Evolutionary conservation across 2,113 vertebrate species (phyloP).

Genomic region (Bolborhynchus lineola): DNA sequence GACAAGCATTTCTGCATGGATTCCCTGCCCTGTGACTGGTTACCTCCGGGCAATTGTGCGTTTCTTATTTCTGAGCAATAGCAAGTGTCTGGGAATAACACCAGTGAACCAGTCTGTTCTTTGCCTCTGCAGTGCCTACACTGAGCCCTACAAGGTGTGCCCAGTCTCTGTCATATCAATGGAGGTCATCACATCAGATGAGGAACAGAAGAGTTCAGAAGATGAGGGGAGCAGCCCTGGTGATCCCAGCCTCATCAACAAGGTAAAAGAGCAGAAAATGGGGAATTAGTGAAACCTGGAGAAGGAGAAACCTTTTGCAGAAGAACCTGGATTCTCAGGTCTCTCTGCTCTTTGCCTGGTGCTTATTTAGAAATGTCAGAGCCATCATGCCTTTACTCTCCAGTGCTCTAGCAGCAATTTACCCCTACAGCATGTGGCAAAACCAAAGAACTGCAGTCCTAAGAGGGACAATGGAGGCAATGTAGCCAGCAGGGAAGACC

Average conservation of each 20-base stretch:
- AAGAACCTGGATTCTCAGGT: background rate
- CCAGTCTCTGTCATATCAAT: conserved; percentile 69
- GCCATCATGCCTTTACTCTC: background rate
- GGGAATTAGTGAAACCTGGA: background rate
- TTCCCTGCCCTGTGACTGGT: background rate
- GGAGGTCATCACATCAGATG: conserved; percentile 75
- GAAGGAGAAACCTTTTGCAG: background rate
- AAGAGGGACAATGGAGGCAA: background rate
- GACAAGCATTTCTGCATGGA: background rate
- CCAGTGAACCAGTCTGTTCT: background rate
- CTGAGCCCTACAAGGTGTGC: conserved; percentile 90
- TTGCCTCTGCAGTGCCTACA: conserved; percentile 85
- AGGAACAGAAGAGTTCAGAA: conserved; percentile 91
- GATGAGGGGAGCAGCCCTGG: conserved; percentile 80
- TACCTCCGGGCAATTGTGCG: background rate
- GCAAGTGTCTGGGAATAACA: background rate
- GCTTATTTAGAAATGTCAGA: background rate
- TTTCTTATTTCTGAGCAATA: background rate
- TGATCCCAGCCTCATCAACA: conserved; percentile 78
- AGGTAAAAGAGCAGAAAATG: conserved; percentile 75
- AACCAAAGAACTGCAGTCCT: background rate
- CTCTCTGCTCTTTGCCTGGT: background rate
- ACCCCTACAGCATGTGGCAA: background rate
- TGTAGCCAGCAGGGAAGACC: background rate
- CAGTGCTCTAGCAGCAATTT: background rate